Evolutionary conservation across 2,113 vertebrate genomes (phyloP).

Genomic region (Caracal caracal): DNA sequence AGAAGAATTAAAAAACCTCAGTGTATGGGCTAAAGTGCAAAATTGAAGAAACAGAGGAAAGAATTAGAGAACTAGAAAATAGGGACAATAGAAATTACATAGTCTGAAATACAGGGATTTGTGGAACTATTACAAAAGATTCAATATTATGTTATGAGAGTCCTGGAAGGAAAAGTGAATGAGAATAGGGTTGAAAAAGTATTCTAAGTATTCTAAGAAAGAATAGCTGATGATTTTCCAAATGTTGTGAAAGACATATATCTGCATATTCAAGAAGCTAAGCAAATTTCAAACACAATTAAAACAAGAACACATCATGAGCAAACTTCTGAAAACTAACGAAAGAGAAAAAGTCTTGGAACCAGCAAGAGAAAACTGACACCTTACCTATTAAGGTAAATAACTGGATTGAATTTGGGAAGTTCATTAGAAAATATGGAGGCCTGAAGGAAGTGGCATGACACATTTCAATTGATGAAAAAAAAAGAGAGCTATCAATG

Average conservation of each 20-base stretch:
- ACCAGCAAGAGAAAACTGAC: neutral
- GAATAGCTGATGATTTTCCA: neutral
- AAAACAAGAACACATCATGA: neutral
- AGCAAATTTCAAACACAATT: neutral
- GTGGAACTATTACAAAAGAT: neutral
- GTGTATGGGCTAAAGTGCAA: neutral
- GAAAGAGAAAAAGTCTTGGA: neutral
- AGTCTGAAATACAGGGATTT: neutral
- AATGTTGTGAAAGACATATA: neutral
- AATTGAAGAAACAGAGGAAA: neutral
- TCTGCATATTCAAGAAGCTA: neutral
- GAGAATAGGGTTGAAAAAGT: neutral
- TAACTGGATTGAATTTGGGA: neutral
- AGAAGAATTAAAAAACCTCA: neutral
- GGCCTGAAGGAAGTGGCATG: neutral
- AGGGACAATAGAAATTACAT: neutral
- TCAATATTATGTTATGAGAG: neutral
- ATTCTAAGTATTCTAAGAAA: neutral
- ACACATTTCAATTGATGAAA: neutral
- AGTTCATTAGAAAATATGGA: neutral
- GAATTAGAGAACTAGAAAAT: neutral
- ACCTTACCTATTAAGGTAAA: neutral
- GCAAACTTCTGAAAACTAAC: neutral
- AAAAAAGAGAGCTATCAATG: neutral
- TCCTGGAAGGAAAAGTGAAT: neutral